Conservation (phyloP, 2,797 vertebrate species). For the Novumbra hubbsi region DNA sequence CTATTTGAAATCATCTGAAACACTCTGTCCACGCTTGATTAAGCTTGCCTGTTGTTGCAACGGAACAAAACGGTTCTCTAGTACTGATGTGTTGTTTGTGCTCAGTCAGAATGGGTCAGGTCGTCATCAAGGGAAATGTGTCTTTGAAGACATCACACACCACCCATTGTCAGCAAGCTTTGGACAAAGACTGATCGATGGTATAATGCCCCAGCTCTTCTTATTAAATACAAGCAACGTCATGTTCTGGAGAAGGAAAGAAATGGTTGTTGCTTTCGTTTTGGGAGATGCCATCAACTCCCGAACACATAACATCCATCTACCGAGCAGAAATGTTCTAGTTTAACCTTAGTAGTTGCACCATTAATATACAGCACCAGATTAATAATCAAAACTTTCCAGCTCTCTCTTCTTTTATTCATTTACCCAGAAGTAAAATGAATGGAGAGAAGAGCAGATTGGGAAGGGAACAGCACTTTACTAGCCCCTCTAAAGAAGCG, state of each 20-base stretch:
- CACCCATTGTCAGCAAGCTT: no score
- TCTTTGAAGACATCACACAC: no score
- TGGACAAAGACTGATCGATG: no score
- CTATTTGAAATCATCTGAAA: background rate
- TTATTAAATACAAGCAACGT: no score
- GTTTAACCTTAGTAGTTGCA: background rate
- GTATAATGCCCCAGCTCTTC: no score
- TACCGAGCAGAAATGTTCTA: background rate
- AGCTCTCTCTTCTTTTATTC: background rate
- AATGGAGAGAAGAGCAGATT: background rate
- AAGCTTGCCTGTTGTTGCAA: constrained; percentile 1
- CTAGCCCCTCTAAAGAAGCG: background rate
- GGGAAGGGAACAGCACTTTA: background rate
- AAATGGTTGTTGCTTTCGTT: no score
- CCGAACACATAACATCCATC: no score
- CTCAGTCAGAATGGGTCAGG: no score
- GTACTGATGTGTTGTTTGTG: no score
- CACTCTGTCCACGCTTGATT: background rate
- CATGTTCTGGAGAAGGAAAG: no score
- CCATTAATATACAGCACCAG: constrained; percentile 5
- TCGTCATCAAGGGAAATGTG: no score
- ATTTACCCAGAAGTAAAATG: background rate
- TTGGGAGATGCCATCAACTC: no score
- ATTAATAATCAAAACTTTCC: constrained; percentile 5
- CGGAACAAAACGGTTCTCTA: background rate